Evolutionary conservation across 2,797 vertebrate species (phyloP).

Genomic region (Coluber constrictor): DNA sequence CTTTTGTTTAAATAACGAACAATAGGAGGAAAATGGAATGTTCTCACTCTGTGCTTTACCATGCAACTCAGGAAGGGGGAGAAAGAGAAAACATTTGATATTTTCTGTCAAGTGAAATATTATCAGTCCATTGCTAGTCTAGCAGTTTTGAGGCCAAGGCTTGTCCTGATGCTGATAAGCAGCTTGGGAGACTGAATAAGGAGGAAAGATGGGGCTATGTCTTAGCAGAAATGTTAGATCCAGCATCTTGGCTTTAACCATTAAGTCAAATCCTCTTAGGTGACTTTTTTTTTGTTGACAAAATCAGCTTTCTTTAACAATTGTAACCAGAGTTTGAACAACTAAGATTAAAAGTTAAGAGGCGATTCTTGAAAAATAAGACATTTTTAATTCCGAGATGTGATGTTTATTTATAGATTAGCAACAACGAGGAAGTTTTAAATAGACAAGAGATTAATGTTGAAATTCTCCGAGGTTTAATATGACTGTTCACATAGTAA

Average conservation of each 20-base stretch:
- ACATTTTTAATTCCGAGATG: not conserved
- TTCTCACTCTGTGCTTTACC: not conserved
- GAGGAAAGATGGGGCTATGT: not conserved
- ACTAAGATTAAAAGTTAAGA: not conserved
- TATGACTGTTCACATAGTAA: constrained; percentile 1
- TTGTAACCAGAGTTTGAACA: not conserved
- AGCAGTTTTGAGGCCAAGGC: not conserved
- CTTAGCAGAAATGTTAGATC: not conserved
- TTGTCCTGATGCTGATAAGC: not conserved
- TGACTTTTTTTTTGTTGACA: not conserved
- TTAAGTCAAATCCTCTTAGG: not conserved
- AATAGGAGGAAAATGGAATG: not conserved
- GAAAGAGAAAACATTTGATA: not conserved
- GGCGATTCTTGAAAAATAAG: not conserved
- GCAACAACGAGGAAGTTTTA: not conserved
- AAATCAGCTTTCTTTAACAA: not conserved
- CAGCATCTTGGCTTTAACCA: not conserved
- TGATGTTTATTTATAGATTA: constrained; percentile 7
- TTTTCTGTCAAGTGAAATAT: not conserved
- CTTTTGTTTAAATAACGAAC: not conserved
- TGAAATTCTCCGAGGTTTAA: not conserved
- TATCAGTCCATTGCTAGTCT: not conserved
- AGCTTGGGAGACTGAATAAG: not conserved
- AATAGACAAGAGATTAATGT: not conserved
- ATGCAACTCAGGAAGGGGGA: not conserved